A percentile compares a stretch with the other conserved stretches of the same genome.
phyloP scores from a whole-genome alignment of 2,797 vertebrate genomes.

The Thaleichthys pacificus region DNA sequence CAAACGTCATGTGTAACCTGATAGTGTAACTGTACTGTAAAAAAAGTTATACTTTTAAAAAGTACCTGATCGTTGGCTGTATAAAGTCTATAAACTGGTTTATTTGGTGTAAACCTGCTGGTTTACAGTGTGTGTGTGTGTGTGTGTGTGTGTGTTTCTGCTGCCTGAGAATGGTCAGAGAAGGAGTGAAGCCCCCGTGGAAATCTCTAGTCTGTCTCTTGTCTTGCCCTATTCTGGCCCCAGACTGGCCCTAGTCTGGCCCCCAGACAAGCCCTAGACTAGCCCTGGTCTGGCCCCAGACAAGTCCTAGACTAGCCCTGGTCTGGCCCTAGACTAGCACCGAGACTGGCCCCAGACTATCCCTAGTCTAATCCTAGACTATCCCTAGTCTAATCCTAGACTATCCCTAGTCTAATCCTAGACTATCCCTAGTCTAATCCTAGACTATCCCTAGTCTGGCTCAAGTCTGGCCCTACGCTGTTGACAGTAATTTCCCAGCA shows the following conservation, averaged over 20 bases:
- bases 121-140: slow-evolving; percentile 52
- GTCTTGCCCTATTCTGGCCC: too few relatives aligned
- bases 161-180: slow-evolving; percentile 58
- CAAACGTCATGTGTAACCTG: slow-evolving; percentile 55
- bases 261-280: too few relatives aligned
- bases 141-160: slow-evolving; percentile 56
- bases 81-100: slow-evolving; percentile 67
- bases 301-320: too few relatives aligned
- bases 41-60: slow-evolving; percentile 68
- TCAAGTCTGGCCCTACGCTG: neutral
- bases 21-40: slow-evolving; percentile 57
- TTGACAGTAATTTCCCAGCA: neutral
- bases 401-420: too few relatives aligned
- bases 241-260: too few relatives aligned
- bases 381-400: too few relatives aligned
- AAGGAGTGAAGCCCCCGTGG: slow-evolving; percentile 22
- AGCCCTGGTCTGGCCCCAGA: too few relatives aligned
- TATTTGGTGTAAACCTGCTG: slow-evolving; percentile 60
- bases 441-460: neutral
- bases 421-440: too few relatives aligned
- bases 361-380: too few relatives aligned
- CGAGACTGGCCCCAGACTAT: too few relatives aligned
- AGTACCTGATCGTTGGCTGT: slow-evolving; percentile 74
- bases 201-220: too few relatives aligned
- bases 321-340: too few relatives aligned